Conservation (phyloP, 2,888 invertebrate genomes). For the Pseudococcus viburni region DNA sequence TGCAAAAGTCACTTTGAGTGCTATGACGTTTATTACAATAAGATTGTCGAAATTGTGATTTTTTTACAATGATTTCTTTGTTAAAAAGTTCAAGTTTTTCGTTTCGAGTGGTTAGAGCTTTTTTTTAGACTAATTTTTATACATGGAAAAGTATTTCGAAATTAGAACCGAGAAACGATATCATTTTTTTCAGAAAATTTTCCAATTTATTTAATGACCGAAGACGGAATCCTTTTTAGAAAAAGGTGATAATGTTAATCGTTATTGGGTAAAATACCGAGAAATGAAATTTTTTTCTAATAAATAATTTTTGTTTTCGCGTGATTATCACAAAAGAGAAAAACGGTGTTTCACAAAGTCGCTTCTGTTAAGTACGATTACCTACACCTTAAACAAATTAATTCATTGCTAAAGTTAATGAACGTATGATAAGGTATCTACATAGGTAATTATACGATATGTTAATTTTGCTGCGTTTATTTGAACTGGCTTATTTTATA, state of each 20-base stretch:
- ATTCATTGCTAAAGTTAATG: conserved; percentile 5
- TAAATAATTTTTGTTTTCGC: background rate
- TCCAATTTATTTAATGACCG: background rate
- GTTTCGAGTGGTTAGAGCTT: too few relatives aligned
- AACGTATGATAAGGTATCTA: conserved; percentile 14
- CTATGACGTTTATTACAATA: too few relatives aligned
- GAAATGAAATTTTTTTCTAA: background rate
- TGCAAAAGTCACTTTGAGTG: conserved; percentile 21
- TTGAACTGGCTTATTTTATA: background rate
- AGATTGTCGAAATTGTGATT: too few relatives aligned
- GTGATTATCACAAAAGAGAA: background rate
- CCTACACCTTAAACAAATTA: background rate
- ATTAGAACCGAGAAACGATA: background rate
- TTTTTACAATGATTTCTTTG: too few relatives aligned
- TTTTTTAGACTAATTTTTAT: background rate
- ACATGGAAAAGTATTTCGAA: background rate
- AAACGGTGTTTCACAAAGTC: background rate
- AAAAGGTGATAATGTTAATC: background rate
- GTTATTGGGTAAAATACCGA: background rate
- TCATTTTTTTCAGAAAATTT: background rate
- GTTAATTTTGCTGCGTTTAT: background rate
- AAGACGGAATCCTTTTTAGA: background rate
- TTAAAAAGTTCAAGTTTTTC: too few relatives aligned
- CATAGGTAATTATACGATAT: background rate
- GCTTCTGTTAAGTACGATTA: background rate